Base-by-base conservation (phyloP, 1,140 invertebrate genomes). In the Reticulitermes speratus region DNA sequence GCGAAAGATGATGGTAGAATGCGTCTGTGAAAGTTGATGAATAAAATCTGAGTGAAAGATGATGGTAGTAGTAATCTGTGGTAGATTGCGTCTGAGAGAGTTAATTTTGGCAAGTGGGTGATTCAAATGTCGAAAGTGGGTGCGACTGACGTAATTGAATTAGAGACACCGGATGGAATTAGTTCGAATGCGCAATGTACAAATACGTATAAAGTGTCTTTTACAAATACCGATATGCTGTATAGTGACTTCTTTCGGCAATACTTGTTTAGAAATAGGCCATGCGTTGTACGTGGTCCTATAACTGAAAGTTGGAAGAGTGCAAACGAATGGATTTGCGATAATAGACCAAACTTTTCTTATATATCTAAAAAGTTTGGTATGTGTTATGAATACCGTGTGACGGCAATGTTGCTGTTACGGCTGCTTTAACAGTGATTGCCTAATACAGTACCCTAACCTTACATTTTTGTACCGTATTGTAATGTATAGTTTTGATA, bases 321-420 rank as follows among this genome's bases (percentile, higher is more conserved):
- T 25, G 52, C 23, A 30, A 84, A 19, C 23, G 82, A 82, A n/a
- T 86, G 86, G 86, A 45, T 86, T 69, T 38, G n/a, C 21, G 38
- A 86, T 32, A 45, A 45, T 32, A 55, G 16, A 65, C 86, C 86
- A 84, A 11, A 86, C 48, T 86, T 86, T 84, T 25, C 25, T n/a
- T 84, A 86, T 38, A 45, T 86, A 7, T 32, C n/a, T n/a, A 6
- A 23, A 32, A 84, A 45, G 21, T 86, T 84, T 84, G 86, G 86
- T 86, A 59, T 32, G 86, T 48, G 3, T 44, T 82, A 21, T 21
- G 2, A n/a, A 16, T n/a, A 25, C 21, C 45, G 7, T 48, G 45
- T 48, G 45, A 48, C 45, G 9, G 14, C 9, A 12, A 48, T 48
- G 14, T 9, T 16, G 45, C 14, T 16, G 2, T 48, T 48, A 48